Evolutionary conservation across 2,113 vertebrate genomes (phyloP).

Genomic region (Tychaedon coryphoeus): DNA sequence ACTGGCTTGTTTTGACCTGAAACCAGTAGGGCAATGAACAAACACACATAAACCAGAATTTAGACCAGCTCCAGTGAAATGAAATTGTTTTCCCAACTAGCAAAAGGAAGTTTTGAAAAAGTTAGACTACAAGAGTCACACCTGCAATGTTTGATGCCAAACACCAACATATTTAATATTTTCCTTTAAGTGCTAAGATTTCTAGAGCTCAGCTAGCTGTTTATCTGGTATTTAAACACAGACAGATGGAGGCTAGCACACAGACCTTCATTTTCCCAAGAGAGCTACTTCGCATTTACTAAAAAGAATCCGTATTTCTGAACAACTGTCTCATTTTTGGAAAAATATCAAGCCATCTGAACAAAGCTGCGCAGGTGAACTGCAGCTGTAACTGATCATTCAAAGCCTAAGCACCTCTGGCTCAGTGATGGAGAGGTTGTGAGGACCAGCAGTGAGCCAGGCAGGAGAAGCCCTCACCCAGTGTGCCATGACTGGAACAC

Average conservation of each 20-base stretch:
- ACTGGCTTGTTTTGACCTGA: neutral
- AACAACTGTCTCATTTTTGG: neutral
- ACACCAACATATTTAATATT: neutral
- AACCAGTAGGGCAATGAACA: neutral
- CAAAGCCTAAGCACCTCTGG: neutral
- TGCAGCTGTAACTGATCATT: neutral
- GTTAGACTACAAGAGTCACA: neutral
- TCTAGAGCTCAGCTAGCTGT: neutral
- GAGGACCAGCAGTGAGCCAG: neutral
- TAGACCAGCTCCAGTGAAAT: neutral
- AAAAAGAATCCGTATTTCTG: neutral
- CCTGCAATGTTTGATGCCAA: neutral
- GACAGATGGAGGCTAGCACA: neutral
- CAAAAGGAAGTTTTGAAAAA: neutral
- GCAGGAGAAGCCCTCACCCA: neutral
- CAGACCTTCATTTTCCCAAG: neutral
- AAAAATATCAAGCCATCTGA: neutral
- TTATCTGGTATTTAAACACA: neutral
- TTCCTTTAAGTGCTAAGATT: neutral
- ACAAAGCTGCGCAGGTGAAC: neutral
- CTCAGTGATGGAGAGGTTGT: neutral
- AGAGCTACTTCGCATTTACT: neutral
- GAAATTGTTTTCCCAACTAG: neutral
- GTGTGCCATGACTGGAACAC: rapidly evolving
- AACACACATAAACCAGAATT: neutral